Evolutionary conservation across 1,140 invertebrate genomes (phyloP).

Genomic region (Phymastichus coffea): DNA sequence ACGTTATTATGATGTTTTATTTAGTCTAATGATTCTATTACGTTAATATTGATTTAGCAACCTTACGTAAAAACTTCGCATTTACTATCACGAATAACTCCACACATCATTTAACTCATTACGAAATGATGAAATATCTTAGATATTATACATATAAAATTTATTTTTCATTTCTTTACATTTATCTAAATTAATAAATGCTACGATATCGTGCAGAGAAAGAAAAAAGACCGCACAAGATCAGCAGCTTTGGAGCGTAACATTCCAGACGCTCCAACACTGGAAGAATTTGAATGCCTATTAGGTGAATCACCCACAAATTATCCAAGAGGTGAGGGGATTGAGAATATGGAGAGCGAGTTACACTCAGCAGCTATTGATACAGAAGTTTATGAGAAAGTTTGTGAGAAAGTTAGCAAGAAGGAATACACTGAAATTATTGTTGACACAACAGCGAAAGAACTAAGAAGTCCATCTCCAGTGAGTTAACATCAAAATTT

Average conservation of each 20-base stretch:
- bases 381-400: conserved; percentile 46
- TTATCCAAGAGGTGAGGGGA: conserved; percentile 50
- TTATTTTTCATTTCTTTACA: too few species aligned
- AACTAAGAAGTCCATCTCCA: background rate
- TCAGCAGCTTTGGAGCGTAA: conserved; percentile 39
- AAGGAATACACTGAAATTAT: conserved; percentile 32
- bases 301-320: conserved; percentile 51
- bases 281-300: conserved; percentile 54
- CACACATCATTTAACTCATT: too few species aligned
- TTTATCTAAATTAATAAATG: too few species aligned
- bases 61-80: too few species aligned
- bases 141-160: too few species aligned
- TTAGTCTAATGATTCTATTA: too few species aligned
- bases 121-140: too few species aligned
- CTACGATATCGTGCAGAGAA: too few species aligned
- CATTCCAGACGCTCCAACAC: conserved; percentile 51
- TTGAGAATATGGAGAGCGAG: conserved; percentile 57
- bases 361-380: conserved; percentile 55
- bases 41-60: too few species aligned
- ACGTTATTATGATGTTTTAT: background rate
- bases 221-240: conserved; percentile 44
- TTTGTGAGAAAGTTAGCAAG: too few species aligned
- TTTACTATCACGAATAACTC: too few species aligned
- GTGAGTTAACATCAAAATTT: too few species aligned
- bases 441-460: conserved; percentile 7